Base-by-base conservation (phyloP, 1,140 invertebrate species). In the Musca vetustissima region DNA sequence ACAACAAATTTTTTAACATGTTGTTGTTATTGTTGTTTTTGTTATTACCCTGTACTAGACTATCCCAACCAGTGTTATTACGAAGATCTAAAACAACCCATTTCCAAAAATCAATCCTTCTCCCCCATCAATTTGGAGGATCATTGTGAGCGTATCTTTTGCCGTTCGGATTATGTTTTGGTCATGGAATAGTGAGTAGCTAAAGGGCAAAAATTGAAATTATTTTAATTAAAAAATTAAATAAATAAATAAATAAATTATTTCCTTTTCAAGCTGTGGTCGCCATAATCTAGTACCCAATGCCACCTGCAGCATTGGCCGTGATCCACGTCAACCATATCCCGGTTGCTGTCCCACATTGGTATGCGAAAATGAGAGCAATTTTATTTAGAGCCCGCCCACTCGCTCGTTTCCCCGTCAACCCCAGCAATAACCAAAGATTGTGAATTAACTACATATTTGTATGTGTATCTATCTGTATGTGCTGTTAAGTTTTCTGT, bases 11-110 rank as follows among this genome's bases (percentile, higher is more conserved):
- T n/a, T n/a, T n/a, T n/a, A n/a, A n/a, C n/a, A n/a, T n/a, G n/a
- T n/a, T n/a, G n/a, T n/a, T n/a, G n/a, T n/a, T n/a, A n/a, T n/a
- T n/a, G n/a, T n/a, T n/a, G n/a, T n/a, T n/a, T 21, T 57, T 43
- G 24, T 57, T 19, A 8, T 17, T 24, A 57, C 0, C 15, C 2
- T 22, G n/a, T 49, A 43, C 4, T 11, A 80, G 78, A 80, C 25
- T 76, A 73, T 70, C 78, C 78, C 0, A 78, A 78, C 2, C 78
- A 80, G 64, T 80, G 78, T 24, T 80, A 80, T 57, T 78, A 76
- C 48, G 75, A 80, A 64, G 78, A 80, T 15, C 72, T 80, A 22
- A 73, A 76, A 17, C 78, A 80, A 61, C 70, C 78, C 8, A 80
- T 80, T 71, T 76, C 78, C 61, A 80, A 73, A 22, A 69, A 78